Evolutionary conservation across 2,113 vertebrate genomes (phyloP).

Genomic region (Sardina pilchardus): DNA sequence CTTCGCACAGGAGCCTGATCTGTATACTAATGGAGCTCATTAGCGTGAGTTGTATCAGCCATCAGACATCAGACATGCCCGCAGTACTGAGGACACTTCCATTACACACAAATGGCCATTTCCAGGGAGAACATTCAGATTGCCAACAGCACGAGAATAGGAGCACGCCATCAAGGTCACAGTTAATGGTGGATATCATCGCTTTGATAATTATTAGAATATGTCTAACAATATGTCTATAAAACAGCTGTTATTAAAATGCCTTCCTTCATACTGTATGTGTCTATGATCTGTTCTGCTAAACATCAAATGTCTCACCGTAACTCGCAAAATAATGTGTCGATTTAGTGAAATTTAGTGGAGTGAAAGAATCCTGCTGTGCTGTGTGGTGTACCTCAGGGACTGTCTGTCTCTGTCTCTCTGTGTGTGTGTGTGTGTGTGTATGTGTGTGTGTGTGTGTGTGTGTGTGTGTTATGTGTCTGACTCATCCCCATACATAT

Average conservation of each 20-base stretch:
- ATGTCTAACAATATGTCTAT: background rate
- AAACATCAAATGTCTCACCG: background rate
- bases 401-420: background rate
- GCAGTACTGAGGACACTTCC: background rate
- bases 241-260: background rate
- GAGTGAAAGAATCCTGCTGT: constrained; percentile 14
- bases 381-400: background rate
- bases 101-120: background rate
- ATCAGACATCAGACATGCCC: background rate
- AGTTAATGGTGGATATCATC: background rate
- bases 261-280: background rate
- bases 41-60: background rate
- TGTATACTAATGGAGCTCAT: background rate
- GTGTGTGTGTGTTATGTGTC: background rate
- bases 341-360: background rate
- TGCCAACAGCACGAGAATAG: background rate
- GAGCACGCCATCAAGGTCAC: background rate
- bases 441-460: background rate
- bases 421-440: constrained; percentile 20
- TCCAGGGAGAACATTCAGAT: background rate
- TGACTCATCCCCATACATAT: constrained; percentile 1
- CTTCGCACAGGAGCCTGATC: background rate
- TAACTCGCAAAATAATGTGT: background rate
- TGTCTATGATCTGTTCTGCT: background rate
- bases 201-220: background rate